Conservation (phyloP, 2,888 invertebrate genomes). For the Aspidapion aeneum region DNA sequence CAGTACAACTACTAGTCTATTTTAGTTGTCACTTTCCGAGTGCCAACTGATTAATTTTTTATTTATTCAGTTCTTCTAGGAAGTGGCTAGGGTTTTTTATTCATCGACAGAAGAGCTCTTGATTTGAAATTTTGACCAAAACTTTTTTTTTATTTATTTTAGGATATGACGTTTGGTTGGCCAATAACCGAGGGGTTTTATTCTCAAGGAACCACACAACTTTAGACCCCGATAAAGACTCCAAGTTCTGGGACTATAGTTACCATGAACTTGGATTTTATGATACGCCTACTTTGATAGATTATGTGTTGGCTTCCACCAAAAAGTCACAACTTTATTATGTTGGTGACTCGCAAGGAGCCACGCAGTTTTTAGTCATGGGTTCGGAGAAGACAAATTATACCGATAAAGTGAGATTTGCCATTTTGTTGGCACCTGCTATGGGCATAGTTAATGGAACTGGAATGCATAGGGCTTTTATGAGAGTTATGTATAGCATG, state of each 20-base stretch:
- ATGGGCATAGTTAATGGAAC: neutral
- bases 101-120: no score
- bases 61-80: no score
- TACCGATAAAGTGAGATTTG: neutral
- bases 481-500: neutral
- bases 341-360: neutral
- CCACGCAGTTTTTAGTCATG: neutral
- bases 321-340: neutral
- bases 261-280: neutral
- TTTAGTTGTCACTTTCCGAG: no score
- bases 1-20: no score
- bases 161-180: neutral
- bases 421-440: neutral
- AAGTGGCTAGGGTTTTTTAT: no score
- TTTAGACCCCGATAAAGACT: neutral
- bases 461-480: neutral
- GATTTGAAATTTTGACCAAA: no score
- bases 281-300: neutral
- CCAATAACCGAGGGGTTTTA: neutral
- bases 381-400: neutral
- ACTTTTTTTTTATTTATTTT: no score
- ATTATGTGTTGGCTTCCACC: neutral
- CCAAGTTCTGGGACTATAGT: neutral
- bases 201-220: neutral
- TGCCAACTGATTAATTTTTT: no score